phyloP scores from a whole-genome alignment of 2,797 vertebrate species.

The Myotis planiceps region DNA sequence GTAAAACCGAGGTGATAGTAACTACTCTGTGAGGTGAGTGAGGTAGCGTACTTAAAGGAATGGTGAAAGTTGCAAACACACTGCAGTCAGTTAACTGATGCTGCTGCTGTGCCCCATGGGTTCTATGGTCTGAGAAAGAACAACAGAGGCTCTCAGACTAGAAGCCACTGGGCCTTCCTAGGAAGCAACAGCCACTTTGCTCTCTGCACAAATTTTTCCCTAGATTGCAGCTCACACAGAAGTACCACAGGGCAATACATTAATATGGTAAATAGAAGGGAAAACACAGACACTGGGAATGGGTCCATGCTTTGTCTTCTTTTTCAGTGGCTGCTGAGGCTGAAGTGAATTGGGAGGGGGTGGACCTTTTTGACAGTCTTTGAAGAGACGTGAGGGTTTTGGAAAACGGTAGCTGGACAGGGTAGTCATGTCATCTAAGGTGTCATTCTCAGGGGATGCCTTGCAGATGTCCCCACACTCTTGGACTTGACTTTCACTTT shows the following conservation, averaged over 20 bases:
- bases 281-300: not conserved
- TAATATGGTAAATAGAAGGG: not conserved
- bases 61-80: not conserved
- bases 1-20: not conserved
- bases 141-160: not conserved
- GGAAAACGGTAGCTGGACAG: not conserved
- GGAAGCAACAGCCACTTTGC: not conserved
- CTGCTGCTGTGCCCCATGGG: not conserved
- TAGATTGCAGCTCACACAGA: not conserved
- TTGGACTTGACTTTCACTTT: not conserved
- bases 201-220: not conserved
- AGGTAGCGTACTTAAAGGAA: not conserved
- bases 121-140: not conserved
- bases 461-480: not conserved
- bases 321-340: not conserved
- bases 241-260: no score
- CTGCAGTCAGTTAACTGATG: not conserved
- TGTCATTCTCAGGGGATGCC: not conserved
- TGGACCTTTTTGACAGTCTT: not conserved
- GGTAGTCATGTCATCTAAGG: not conserved
- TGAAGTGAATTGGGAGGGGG: not conserved
- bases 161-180: not conserved
- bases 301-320: not conserved
- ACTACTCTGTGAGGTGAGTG: not conserved
- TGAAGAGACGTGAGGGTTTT: not conserved